phyloP scores from a whole-genome alignment of 2,113 vertebrate species.

The Tragelaphus buxtoni region DNA sequence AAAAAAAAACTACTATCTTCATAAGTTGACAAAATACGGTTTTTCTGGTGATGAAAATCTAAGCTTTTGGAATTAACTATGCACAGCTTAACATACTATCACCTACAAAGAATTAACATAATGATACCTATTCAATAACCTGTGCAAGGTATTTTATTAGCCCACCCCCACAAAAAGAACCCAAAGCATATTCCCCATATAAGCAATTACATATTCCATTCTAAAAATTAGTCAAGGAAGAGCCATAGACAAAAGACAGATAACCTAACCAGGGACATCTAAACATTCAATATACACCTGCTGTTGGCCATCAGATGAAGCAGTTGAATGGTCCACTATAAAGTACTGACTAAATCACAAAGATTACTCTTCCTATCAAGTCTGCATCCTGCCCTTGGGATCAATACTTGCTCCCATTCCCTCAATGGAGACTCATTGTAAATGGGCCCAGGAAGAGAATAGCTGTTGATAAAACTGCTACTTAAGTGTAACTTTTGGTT shows the following conservation, averaged over 20 bases:
- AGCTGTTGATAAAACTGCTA: not conserved
- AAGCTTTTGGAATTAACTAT: not conserved
- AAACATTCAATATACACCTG: not conserved
- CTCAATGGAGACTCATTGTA: not conserved
- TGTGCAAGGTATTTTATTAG: not conserved
- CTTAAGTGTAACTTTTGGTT: not conserved
- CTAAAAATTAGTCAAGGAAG: not conserved
- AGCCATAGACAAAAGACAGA: not conserved
- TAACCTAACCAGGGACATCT: not conserved
- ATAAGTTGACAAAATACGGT: not conserved
- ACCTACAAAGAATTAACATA: not conserved
- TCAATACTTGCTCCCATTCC: not conserved
- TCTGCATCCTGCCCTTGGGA: not conserved
- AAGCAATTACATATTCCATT: not conserved
- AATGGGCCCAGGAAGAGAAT: not conserved
- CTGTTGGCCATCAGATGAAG: not conserved
- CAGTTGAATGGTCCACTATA: not conserved
- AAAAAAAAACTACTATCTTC: not conserved
- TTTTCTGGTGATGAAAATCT: not conserved
- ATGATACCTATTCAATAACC: not conserved
- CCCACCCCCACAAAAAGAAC: not conserved
- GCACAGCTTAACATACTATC: not conserved
- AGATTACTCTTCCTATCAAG: not conserved
- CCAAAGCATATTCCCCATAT: not conserved
- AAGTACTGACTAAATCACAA: not conserved